Conservation (phyloP, 2,113 vertebrate species). For the Nannobrachium achirus region DNA sequence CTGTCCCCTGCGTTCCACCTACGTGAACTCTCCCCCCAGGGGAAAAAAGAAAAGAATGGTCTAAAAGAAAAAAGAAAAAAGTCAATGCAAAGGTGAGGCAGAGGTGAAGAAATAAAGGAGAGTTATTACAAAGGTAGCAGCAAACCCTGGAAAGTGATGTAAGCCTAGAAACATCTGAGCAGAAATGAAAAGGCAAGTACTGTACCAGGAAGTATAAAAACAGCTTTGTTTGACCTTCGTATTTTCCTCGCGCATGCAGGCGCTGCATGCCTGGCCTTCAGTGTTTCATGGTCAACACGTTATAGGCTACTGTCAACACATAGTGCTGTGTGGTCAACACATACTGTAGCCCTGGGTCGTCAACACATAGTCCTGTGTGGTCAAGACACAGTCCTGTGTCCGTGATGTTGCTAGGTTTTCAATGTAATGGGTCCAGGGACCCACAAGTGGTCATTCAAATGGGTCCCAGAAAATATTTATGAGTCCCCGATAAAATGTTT, state of each 20-base stretch:
- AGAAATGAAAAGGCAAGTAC: not conserved
- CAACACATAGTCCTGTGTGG: too few species aligned
- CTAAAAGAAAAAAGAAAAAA: constrained; percentile 34
- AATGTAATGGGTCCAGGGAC: too few species aligned
- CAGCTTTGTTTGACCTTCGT: not conserved
- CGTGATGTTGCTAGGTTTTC: too few species aligned
- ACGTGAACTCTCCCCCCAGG: too few species aligned
- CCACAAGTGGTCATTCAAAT: too few species aligned
- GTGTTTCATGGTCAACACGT: not conserved
- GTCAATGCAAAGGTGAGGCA: constrained; percentile 28
- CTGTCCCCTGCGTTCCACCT: too few species aligned
- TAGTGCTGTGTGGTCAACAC: too few species aligned
- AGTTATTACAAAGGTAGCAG: constrained; percentile 37
- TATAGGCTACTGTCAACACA: too few species aligned
- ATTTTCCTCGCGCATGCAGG: not conserved
- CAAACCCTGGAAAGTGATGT: constrained; percentile 17
- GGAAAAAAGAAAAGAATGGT: constrained; percentile 32
- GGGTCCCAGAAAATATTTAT: too few species aligned
- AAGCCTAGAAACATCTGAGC: constrained; percentile 2
- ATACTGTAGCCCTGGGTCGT: too few species aligned
- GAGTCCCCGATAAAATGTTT: too few species aligned
- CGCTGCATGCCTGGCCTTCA: not conserved
- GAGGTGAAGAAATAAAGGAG: constrained; percentile 16
- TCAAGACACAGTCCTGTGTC: too few species aligned
- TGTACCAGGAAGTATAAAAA: not conserved